These are phyloP conservation scores for Forbesichthys agassizii DNA, from an alignment of 2,113 vertebrate species.

Conservation along the genomic window DNA sequence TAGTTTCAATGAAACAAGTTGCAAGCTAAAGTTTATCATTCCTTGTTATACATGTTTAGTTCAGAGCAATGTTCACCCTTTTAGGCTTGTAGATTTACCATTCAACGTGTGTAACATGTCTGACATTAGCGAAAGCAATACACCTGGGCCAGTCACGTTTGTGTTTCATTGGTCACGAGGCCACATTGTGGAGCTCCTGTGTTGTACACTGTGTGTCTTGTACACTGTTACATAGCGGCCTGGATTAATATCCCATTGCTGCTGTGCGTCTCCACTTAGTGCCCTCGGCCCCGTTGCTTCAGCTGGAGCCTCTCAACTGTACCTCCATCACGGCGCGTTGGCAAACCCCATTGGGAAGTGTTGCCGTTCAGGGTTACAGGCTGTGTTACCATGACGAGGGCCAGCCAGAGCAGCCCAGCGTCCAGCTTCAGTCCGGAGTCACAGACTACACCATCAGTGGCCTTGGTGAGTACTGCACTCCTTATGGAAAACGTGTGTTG, in stretches of 20 bases:
- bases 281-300: slow-evolving; percentile 88
- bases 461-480: slow-evolving; percentile 81
- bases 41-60: too few relatives aligned
- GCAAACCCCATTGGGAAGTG: slow-evolving; percentile 80
- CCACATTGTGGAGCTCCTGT: too few relatives aligned
- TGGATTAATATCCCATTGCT: slow-evolving; percentile 18
- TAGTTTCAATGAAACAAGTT: too few relatives aligned
- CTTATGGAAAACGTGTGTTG: neutral
- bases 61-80: too few relatives aligned
- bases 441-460: slow-evolving; percentile 83
- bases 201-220: too few relatives aligned
- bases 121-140: too few relatives aligned
- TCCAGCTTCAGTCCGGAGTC: slow-evolving; percentile 78
- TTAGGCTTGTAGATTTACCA: too few relatives aligned
- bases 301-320: slow-evolving; percentile 91
- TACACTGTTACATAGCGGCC: neutral
- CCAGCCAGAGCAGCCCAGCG: slow-evolving; percentile 83
- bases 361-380: slow-evolving; percentile 85
- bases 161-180: too few relatives aligned
- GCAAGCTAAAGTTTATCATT: too few relatives aligned
- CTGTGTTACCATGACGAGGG: slow-evolving; percentile 91
- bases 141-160: too few relatives aligned
- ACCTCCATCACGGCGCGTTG: slow-evolving; percentile 90
- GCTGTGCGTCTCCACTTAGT: slow-evolving; percentile 70
- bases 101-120: too few relatives aligned